Evolutionary conservation across 2,888 invertebrate genomes (phyloP), one percentile per base, ranked within the genome.

Genomic region (Cosmorhoe ocellata): DNA sequence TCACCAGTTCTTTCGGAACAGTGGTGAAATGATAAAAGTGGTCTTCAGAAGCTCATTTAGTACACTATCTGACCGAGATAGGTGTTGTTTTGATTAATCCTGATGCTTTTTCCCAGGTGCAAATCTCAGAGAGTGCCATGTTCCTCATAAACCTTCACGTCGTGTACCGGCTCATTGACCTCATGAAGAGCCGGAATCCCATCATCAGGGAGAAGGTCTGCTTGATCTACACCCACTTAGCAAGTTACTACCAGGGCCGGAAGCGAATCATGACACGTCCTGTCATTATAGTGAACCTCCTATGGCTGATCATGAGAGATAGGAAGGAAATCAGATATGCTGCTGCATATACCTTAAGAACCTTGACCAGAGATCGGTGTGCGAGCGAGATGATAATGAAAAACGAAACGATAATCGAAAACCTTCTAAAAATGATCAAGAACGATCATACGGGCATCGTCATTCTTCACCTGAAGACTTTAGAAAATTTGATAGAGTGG

Each of bases 191-290:
- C 37, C 63, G 64, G 0, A 69, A 87, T 18, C 84, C 87, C 0
- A 67, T 88, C 8, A 66, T 85, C 24, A 71, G 82, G 2, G 89
- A 90, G 66, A 87, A 87, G 57, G 71, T 84, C 0, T 81, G 84
- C 57, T 55, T 83, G 26, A 81, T 76, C 10, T 69, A 84, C 0
- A 80, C 79, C 0, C 72, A 73, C 39, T 56, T 89, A 2, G 77
- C 80, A 2, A 65, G 56, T 12, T 81, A 76, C 61, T 62, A 79
- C 40, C 80, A 84, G 54, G 88, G 88, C 0, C 65, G 79, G 18
- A 62, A 71, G 43, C 69, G 74, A 1, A 84, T 89, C 13, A 67
- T 82, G 65, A 61, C 71, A 0, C 66, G 78, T 0, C 75, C 76
- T 0, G 53, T 69, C 7, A 67, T 84, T 1, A 65, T 86, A 3